Base-by-base conservation (phyloP, 2,113 vertebrate genomes). In the Oncorhynchus masou region DNA sequence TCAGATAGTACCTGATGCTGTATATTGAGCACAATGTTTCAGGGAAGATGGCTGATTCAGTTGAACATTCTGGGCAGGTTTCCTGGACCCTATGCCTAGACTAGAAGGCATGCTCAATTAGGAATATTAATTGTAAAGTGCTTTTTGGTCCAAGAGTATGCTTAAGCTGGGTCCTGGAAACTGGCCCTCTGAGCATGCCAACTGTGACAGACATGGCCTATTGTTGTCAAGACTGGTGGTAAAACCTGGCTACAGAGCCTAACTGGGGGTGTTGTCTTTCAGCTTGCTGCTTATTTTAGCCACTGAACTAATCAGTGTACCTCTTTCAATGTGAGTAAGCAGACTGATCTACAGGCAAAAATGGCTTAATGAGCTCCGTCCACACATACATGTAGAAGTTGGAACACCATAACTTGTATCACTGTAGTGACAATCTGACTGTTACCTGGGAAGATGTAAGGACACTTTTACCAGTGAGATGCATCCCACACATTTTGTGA, bases 221-320 rank as follows among this genome's bases (percentile, higher is more conserved):
- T 62, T 62, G 59, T 62, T 11, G 19, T n/a, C 59, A 24, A 22
- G 59, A 62, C n/a, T 62, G n/a, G 16, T 22, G 59, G n/a, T n/a
- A 62, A 3, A 3, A 15, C 31, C 16, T 68, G 20, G 31, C 48
- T 45, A 11, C 82, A 79, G 77, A 81, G 74, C 68, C 82, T 81
- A 74, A 72, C 71, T 78, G 79, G 29, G 68, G 49, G 81, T 81
- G 84, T 88, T 85, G 85, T 39, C 82, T 91, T 90, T 84, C 86
- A 84, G 51, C 76, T 45, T 64, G 79, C 59, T 77, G 73, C 87
- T 91, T 90, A 81, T 84, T 91, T 88, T 90, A 91, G 81, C 69
- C 78, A 1, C 25, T 62, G 2, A 62, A 68, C 76, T 82, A 83
- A 87, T 87, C 85, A 64, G 67, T 75, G 66, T 25, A 3, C 59